Base-by-base conservation (phyloP, 1,140 invertebrate genomes). In the Papilio xuthus region DNA sequence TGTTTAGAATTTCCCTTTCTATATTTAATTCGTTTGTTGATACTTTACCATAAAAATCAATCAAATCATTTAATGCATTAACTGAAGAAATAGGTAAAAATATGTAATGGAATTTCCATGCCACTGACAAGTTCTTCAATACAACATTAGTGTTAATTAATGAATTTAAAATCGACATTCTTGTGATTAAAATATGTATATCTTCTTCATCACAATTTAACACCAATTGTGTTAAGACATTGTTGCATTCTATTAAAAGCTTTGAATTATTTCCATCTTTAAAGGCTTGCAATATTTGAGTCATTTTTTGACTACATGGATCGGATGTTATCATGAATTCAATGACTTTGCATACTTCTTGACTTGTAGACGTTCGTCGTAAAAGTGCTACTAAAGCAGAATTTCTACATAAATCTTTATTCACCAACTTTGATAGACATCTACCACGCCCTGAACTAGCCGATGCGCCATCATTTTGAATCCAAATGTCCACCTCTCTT, bases 41-140 rank as follows among this genome's bases (percentile, higher is more conserved):
- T 60, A 70, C 71, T 42, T 82, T 80, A 69, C 79, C 77, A 78
- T 90, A 92, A 77, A 90, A 90, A 53, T 86, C 75, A 78, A 94
- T 90, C 47, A 94, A 87, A 82, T 90, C 88, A 82, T 93, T 90
- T 50, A 92, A 80, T 41, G 85, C 82, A 44, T 81, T 85, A n/a
- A 85, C 81, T 53, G 90, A 89, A 20, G 89, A 88, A 84, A 94
- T 92, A n/a, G 91, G 90, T 78, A 94, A 83, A 85, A 88, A 93
- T 83, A 94, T 86, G 44, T 94, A 94, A 63, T 93, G 87, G 78
- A 92, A 94, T 78, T 93, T 94, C 91, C 91, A 94, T 67, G 84
- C 88, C 4, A 90, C 81, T 13, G 91, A 86, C 41, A 93, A 80
- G 81, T 92, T 92, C 79, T 89, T 92, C n/a, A 92, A 80, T 72